Evolutionary conservation across 2,888 invertebrate genomes (phyloP), one percentile per base, ranked within the genome.

Genomic region (Ectemnius cavifrons): DNA sequence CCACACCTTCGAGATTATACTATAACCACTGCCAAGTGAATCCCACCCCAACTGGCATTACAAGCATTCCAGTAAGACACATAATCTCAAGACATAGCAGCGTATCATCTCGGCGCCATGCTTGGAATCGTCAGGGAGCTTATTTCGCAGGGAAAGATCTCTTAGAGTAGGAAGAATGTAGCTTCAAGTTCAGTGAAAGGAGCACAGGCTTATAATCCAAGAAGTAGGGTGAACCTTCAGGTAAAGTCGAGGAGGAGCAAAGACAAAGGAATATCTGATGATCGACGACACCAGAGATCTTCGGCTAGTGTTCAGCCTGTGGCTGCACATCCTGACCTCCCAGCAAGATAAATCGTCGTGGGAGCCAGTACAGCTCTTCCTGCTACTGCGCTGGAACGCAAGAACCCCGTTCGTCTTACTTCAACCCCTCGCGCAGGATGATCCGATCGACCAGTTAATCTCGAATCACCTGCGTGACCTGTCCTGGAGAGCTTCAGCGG

Each of bases 401-500:
- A 63, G 23, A 60, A 62, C 20, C 37, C 52, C 23, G 4, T 37
- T 45, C 37, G 65, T 49, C 56, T 67, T 66, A 59, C 46, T 45
- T 58, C 27, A 18, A 46, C 66, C 56, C 57, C 56, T 62, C 61
- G 45, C 4, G 14, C 52, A 37, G 47, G 71, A 59, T 27, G 46
- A 66, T 69, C 67, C 63, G 69, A 73, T 74, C 69, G 67, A 76
- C 73, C 73, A 65, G 73, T 74, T 85, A 83, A 86, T 86, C 86
- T 81, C 61, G 76, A 61, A 78, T 85, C 84, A 81, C 82, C 80
- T 80, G 83, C 68, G 68, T 80, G 77, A 84, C 79, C 80, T 85
- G 81, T 77, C 76, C 75, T 27, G 60, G 37, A 11, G 64, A 14
- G 73, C 74, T 80, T 77, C 78, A 75, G 75, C 72, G 66, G 75